A percentile compares a stretch with the other conserved stretches of the same genome.
phyloP scores from a whole-genome alignment of 1,140 invertebrate species.

The Eufriesea mexicana region DNA sequence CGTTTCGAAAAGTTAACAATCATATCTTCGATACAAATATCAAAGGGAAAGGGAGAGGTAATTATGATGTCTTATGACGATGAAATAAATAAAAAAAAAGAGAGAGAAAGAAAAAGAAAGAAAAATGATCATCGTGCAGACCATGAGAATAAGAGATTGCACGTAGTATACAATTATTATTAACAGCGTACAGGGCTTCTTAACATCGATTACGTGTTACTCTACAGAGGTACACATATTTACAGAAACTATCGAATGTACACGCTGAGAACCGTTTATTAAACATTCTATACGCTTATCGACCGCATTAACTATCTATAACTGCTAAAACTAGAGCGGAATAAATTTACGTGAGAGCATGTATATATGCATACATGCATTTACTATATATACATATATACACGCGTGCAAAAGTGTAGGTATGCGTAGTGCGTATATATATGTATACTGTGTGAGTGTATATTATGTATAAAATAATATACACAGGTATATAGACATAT shows the following conservation, averaged over 20 bases:
- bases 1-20: no score
- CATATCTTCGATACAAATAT: not conserved
- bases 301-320: constrained; percentile 34
- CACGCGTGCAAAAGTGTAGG: no score
- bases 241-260: constrained; percentile 24
- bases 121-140: not conserved
- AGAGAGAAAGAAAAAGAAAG: no score
- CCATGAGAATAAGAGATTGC: constrained; percentile 3
- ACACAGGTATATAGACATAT: not conserved
- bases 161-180: constrained; percentile 67
- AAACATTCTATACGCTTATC: constrained; percentile 32
- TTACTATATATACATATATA: not conserved
- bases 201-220: constrained; percentile 52
- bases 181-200: constrained; percentile 63
- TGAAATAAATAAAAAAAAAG: constrained; percentile 12
- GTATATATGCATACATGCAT: constrained; percentile 11
- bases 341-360: constrained; percentile 42
- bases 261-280: constrained; percentile 7
- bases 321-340: constrained; percentile 16
- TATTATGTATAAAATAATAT: no score
- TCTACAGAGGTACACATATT: constrained; percentile 2
- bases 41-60: not conserved
- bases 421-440: not conserved
- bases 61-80: not conserved
- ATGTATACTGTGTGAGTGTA: not conserved